phyloP scores from a whole-genome alignment of 2,888 invertebrate species.

The Harpalus rubripes region DNA sequence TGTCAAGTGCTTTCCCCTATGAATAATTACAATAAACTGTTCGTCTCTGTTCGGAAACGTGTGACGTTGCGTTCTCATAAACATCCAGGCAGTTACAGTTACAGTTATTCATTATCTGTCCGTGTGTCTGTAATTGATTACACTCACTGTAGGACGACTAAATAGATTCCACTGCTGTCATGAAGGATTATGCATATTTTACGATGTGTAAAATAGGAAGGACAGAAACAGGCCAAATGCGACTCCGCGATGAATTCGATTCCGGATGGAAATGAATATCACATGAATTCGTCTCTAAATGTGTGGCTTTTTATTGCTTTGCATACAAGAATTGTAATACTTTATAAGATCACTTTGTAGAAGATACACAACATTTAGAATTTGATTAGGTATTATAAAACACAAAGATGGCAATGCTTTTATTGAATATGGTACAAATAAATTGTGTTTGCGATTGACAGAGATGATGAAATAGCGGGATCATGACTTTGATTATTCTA shows the following conservation, averaged over 20 bases:
- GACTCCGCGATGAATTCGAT: neutral
- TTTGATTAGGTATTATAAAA: too few species aligned
- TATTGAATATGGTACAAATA: too few species aligned
- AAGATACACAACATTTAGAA: too few species aligned
- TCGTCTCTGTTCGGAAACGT: conserved; percentile 10
- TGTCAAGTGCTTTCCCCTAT: neutral
- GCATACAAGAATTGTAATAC: too few species aligned
- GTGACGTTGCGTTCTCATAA: conserved; percentile 16
- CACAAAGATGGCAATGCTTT: too few species aligned
- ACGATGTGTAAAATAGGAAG: conserved; percentile 55
- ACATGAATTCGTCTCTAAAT: neutral
- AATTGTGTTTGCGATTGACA: too few species aligned
- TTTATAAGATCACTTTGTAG: too few species aligned
- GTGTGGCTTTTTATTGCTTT: neutral
- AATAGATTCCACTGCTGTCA: conserved; percentile 56
- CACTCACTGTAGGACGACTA: conserved; percentile 27
- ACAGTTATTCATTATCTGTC: conserved; percentile 60
- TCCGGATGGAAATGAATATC: neutral
- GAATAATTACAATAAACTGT: conserved; percentile 7
- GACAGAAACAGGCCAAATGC: conserved; percentile 30
- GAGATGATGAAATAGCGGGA: too few species aligned
- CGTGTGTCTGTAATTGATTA: conserved; percentile 45
- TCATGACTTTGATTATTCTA: too few species aligned
- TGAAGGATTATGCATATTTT: conserved; percentile 59
- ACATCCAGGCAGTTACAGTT: conserved; percentile 39